These are phyloP conservation scores for Scortum barcoo DNA, from an alignment of 2,113 vertebrate species.

Conservation along the genomic window DNA sequence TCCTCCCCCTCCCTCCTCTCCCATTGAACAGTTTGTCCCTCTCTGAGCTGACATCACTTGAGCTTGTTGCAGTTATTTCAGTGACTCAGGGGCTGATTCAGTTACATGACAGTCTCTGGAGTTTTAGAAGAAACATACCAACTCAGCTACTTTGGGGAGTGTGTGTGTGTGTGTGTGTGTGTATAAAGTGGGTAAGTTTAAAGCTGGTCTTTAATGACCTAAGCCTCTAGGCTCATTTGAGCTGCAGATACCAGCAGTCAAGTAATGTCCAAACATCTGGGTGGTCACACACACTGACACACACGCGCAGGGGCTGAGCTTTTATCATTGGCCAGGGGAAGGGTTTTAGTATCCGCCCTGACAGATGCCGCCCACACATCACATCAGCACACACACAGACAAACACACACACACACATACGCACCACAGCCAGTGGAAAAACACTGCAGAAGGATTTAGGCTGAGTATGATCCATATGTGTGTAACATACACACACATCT, in stretches of 20 bases:
- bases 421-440: constrained; percentile 37
- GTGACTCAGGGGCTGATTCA: constrained; percentile 48
- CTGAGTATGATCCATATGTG: constrained; percentile 71
- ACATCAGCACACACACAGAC: no score
- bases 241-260: constrained; percentile 68
- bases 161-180: constrained; percentile 30
- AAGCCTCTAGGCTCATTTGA: constrained; percentile 74
- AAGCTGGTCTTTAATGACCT: constrained; percentile 75
- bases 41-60: constrained; percentile 41
- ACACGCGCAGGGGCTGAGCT: constrained; percentile 47
- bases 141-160: constrained; percentile 69
- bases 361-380: constrained; percentile 62
- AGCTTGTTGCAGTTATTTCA: constrained; percentile 41
- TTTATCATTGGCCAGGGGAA: constrained; percentile 74
- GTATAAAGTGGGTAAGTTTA: constrained; percentile 47
- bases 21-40: constrained; percentile 13
- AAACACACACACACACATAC: constrained; percentile 34
- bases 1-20: not conserved
- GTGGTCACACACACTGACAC: constrained; percentile 31
- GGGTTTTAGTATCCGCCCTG: constrained; percentile 64
- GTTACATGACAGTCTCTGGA: constrained; percentile 45
- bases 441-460: constrained; percentile 64
- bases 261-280: constrained; percentile 74
- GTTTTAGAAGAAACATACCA: constrained; percentile 63
- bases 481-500: constrained; percentile 67